A percentile compares a stretch with the other conserved stretches of the same genome.
Evolutionary conservation across 2,113 vertebrate species (phyloP).

Genomic region (Phyllostomus discolor): DNA sequence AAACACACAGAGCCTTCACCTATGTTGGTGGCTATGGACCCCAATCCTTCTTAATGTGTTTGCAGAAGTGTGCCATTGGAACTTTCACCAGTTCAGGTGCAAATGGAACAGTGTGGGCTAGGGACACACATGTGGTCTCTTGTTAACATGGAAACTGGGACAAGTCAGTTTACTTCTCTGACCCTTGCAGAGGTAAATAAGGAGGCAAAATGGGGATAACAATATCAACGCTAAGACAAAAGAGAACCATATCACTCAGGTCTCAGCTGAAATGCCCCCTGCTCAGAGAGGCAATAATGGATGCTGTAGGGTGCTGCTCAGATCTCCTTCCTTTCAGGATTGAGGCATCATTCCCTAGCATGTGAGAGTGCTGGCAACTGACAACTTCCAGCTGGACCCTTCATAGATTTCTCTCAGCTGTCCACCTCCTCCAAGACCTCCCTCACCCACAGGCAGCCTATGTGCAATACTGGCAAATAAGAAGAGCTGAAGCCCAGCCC

Average conservation of each 20-base stretch:
- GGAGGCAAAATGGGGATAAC: not conserved
- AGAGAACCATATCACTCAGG: not conserved
- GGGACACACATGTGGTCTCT: not conserved
- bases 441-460: no score
- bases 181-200: not conserved
- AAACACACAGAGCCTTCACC: not conserved
- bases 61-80: not conserved
- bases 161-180: not conserved
- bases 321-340: not conserved
- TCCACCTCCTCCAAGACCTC: not conserved
- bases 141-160: not conserved
- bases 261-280: not conserved
- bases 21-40: not conserved
- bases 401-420: not conserved
- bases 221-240: not conserved
- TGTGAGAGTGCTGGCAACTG: not conserved
- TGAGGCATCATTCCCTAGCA: not conserved
- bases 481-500: not conserved
- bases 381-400: not conserved
- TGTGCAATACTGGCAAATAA: not conserved
- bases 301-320: not conserved
- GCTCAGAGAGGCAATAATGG: not conserved
- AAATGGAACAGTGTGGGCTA: not conserved
- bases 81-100: not conserved
- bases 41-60: not conserved